These are phyloP conservation scores for Agrochola macilenta DNA, from an alignment of 2,888 invertebrate species.

Conservation along the genomic window DNA sequence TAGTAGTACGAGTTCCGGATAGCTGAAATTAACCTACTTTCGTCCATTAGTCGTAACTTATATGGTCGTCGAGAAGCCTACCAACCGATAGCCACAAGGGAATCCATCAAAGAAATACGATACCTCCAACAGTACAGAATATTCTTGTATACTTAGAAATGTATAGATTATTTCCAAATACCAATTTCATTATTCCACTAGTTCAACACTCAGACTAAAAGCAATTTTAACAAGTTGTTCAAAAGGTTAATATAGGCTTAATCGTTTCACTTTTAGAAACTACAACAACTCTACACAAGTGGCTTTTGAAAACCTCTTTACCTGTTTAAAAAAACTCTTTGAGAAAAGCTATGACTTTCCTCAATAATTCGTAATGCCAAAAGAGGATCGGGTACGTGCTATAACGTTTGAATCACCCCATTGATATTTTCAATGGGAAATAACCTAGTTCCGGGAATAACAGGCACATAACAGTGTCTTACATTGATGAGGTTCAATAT, in stretches of 20 bases:
- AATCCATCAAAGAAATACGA: conserved; percentile 36
- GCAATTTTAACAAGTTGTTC: conserved; percentile 40
- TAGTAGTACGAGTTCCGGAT: conserved; percentile 35
- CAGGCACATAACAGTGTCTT: conserved; percentile 48
- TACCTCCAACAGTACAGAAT: conserved; percentile 4
- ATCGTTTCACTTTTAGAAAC: conserved; percentile 31
- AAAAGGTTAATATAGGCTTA: conserved; percentile 37
- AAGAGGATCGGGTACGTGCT: conserved; percentile 62
- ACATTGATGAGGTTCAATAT: conserved; percentile 47
- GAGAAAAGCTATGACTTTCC: conserved; percentile 53
- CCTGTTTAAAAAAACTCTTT: conserved; percentile 53
- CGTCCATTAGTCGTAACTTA: conserved; percentile 49
- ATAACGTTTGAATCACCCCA: conserved; percentile 58
- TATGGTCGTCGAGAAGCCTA: conserved; percentile 50
- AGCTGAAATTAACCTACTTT: conserved; percentile 48
- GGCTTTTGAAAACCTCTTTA: conserved; percentile 39
- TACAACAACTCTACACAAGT: conserved; percentile 34
- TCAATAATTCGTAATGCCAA: conserved; percentile 62
- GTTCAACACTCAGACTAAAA: conserved; percentile 31
- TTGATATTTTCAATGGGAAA: conserved; percentile 61
- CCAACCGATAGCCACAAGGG: conserved; percentile 48
- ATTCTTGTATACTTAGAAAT: conserved; percentile 16
- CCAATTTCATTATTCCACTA: conserved; percentile 34
- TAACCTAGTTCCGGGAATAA: conserved; percentile 58
- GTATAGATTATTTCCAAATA: conserved; percentile 14